These are phyloP conservation scores for Hesperia comma DNA, from an alignment of 2,888 invertebrate genomes.

Conservation along the genomic window DNA sequence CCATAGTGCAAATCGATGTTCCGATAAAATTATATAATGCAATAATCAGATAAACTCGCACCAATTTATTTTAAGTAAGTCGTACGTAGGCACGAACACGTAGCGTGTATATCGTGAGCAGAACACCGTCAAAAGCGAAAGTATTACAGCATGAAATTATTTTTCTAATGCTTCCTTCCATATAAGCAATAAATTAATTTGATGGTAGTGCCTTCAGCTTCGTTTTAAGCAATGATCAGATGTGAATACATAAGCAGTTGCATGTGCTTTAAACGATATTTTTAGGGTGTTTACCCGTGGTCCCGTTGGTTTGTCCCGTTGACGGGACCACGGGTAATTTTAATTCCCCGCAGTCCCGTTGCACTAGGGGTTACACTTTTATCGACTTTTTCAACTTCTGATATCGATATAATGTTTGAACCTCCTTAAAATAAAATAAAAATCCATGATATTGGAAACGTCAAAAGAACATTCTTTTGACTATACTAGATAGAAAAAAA, in stretches of 20 bases:
- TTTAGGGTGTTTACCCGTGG: no score
- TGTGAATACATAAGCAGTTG: slow-evolving; percentile 68
- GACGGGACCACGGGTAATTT: no score
- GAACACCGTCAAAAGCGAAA: slow-evolving; percentile 65
- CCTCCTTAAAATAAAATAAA: no score
- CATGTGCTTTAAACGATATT: slow-evolving; percentile 81
- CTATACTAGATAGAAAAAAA: no score
- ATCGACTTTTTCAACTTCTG: no score
- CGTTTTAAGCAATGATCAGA: slow-evolving; percentile 67
- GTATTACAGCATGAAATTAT: slow-evolving; percentile 74
- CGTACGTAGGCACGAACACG: slow-evolving; percentile 62
- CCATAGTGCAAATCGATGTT: slow-evolving; percentile 63
- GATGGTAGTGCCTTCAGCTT: slow-evolving; percentile 83
- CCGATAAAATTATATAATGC: slow-evolving; percentile 59
- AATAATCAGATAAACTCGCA: slow-evolving; percentile 48
- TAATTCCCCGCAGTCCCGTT: no score
- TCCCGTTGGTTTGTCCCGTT: no score
- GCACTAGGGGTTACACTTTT: no score
- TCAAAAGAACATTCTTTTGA: no score
- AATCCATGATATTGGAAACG: no score
- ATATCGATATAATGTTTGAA: no score
- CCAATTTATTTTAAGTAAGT: slow-evolving; percentile 51
- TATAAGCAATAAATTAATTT: slow-evolving; percentile 78
- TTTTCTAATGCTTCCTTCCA: slow-evolving; percentile 79
- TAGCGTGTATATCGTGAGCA: slow-evolving; percentile 47